phyloP scores from a whole-genome alignment of 2,113 vertebrate genomes.

The Anseranas semipalmata region DNA sequence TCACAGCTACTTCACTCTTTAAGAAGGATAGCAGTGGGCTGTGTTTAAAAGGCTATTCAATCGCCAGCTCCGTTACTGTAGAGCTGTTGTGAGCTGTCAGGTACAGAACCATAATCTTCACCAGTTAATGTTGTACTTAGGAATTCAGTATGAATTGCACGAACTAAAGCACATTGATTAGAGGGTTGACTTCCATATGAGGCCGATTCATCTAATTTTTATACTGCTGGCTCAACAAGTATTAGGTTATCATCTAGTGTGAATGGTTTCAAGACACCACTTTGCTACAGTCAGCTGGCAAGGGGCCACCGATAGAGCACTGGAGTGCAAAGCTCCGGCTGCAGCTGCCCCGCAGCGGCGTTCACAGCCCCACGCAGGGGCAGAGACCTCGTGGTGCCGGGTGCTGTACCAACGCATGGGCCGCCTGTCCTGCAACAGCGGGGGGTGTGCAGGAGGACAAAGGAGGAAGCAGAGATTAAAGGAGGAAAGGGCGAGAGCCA shows the following conservation, averaged over 20 bases:
- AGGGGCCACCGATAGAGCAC: too few species aligned
- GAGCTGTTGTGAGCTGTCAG: background rate
- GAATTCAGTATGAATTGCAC: background rate
- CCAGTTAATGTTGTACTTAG: background rate
- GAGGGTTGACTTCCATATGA: background rate
- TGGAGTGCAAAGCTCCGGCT: background rate
- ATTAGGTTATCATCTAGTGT: background rate
- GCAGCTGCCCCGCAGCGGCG: rapidly evolving
- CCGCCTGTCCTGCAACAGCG: background rate
- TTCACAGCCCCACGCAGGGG: background rate
- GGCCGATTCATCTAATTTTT: background rate
- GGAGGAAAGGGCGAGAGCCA: too few species aligned
- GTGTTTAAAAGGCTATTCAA: background rate
- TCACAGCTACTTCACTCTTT: background rate
- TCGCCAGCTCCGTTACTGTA: background rate
- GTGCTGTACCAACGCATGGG: background rate
- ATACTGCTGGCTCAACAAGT: background rate
- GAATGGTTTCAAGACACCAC: background rate
- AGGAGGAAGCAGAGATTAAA: background rate
- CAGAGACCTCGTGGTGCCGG: rapidly evolving
- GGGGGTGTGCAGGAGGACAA: background rate
- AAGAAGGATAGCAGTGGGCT: background rate
- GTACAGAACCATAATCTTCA: background rate
- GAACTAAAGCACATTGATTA: background rate
- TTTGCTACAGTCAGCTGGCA: background rate